These are phyloP conservation scores for Stenodema calcarata DNA, from an alignment of 2,888 invertebrate species.

Conservation along the genomic window DNA sequence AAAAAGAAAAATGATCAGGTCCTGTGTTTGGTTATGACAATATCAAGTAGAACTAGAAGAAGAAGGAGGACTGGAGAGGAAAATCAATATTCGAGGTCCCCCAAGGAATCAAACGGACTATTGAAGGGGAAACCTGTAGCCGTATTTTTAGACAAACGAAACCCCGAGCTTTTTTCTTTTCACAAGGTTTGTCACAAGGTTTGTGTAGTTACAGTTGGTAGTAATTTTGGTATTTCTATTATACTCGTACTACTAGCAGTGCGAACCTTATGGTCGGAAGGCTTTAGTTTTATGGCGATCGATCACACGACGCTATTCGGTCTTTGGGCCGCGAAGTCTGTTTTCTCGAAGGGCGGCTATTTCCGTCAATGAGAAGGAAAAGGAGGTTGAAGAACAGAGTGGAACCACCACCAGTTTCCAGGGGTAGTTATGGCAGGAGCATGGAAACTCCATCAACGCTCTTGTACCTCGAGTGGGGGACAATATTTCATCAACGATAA, in stretches of 20 bases:
- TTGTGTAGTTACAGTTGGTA: no score
- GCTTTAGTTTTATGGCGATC: background rate
- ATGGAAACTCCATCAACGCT: background rate
- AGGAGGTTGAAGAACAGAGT: background rate
- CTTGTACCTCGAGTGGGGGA: background rate
- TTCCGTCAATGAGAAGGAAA: background rate
- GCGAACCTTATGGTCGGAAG: no score
- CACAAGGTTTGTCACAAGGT: no score
- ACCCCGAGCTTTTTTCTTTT: background rate
- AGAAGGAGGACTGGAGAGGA: background rate
- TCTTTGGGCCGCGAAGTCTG: background rate
- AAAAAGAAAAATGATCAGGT: no score
- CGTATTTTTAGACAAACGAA: background rate
- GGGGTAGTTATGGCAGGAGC: background rate
- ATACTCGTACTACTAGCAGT: no score
- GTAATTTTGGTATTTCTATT: no score
- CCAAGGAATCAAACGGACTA: background rate
- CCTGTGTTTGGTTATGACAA: background rate
- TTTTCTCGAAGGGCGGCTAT: background rate
- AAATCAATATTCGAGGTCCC: background rate
- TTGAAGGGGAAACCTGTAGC: background rate
- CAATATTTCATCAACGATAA: background rate
- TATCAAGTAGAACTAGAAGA: constrained; percentile 3
- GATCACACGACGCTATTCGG: background rate
- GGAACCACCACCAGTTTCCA: background rate